Base-by-base conservation (phyloP, 2,113 vertebrate species). In the Myanophis thanlyinensis region DNA sequence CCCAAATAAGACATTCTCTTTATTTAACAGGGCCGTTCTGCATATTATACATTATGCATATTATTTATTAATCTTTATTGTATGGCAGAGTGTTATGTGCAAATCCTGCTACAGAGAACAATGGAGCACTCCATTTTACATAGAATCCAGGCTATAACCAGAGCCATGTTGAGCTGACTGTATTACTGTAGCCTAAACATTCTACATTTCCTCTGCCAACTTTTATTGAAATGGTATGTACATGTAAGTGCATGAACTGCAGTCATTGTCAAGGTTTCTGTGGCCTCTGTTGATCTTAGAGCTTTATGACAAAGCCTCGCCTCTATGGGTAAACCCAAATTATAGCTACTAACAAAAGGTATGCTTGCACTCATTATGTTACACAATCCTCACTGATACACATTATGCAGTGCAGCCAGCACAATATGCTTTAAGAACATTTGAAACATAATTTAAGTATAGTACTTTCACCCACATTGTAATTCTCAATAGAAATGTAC, bases 401-500 rank as follows among this genome's bases (percentile, higher is more conserved):
- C 93, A 95, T 92, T 95, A 94, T 90, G 73, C 88, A 94, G 44
- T 96, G 87, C 88, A 95, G 95, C 80, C 92, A 96, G 85, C 89
- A 93, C 93, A 93, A 93, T 25, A 94, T 30, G 22, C 44, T 91
- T 95, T 91, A 93, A 89, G 27, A 95, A 91, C 92, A 95, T 93
- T 92, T 91, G 85, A 89, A 97, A 96, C 48, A 89, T 94, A 93
- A 48, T 94, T 97, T 94, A 95, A 97, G 89, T 97, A 94, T 96
- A 97, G 96, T 96, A 95, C 87, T 96, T 96, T 95, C 94, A 95
- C 97, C 95, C 92, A 97, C 95, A 90, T 96, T 96, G 96, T 95
- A 88, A 94, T 96, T 96, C 96, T 94, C 94, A 95, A 97, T 96
- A 96, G 96, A 97, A 96, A 97, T 96, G 97, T 97, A 97, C 97